Conservation (phyloP, 2,113 vertebrate genomes). For the Ciconia maguari region DNA sequence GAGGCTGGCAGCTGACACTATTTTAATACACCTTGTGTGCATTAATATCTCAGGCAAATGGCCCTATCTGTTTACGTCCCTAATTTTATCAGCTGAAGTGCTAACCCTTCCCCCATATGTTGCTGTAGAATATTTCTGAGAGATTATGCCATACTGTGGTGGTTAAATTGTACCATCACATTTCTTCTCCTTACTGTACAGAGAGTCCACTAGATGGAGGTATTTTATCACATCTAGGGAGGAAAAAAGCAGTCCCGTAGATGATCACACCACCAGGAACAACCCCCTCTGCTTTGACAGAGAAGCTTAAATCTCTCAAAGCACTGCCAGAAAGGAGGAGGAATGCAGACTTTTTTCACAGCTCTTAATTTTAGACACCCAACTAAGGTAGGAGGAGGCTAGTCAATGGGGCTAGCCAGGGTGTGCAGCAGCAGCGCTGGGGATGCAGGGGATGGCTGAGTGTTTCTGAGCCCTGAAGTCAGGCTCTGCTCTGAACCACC, state of each 20-base stretch:
- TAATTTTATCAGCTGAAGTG: background rate
- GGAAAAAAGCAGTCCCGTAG: background rate
- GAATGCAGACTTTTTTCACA: background rate
- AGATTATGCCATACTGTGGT: background rate
- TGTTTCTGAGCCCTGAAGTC: background rate
- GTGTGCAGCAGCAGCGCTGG: accelerated
- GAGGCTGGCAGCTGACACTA: background rate
- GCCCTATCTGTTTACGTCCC: background rate
- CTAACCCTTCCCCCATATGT: background rate
- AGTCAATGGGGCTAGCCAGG: background rate
- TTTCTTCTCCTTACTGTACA: background rate
- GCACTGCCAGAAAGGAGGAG: background rate
- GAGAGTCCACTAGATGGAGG: slow-evolving; percentile 67
- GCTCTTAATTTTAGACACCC: background rate
- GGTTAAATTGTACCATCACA: background rate
- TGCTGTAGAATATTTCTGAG: background rate
- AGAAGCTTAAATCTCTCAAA: background rate
- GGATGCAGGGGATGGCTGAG: background rate
- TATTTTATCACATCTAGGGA: slow-evolving; percentile 29
- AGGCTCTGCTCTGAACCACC: background rate
- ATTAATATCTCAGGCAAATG: background rate
- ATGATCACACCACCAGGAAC: background rate
- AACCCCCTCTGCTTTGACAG: background rate
- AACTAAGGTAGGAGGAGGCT: background rate
- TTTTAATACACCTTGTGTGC: background rate